A percentile compares a stretch with the other conserved stretches of the same genome.
phyloP scores from a whole-genome alignment of 2,797 vertebrate genomes.

The Antrozous pallidus region DNA sequence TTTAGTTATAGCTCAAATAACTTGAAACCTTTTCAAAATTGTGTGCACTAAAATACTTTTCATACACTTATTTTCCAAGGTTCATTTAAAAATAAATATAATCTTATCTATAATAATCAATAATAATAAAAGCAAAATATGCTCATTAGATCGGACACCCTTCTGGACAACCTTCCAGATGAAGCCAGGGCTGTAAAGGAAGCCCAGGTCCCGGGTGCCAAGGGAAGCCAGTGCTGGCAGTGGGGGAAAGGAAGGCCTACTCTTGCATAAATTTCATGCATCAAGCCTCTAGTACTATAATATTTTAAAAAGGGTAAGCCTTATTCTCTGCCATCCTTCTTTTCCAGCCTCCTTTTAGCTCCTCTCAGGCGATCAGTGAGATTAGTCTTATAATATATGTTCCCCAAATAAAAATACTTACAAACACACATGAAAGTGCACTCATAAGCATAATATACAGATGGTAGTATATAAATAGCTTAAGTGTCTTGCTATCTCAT shows the following conservation, averaged over 20 bases:
- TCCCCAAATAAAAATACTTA: not conserved
- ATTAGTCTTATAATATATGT: not conserved
- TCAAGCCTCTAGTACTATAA: not conserved
- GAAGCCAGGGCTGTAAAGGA: too few relatives aligned
- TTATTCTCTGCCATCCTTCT: not conserved
- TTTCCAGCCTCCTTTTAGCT: not conserved
- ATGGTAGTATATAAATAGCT: not conserved
- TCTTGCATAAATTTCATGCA: too few relatives aligned
- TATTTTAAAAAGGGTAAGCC: not conserved
- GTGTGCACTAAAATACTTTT: not conserved
- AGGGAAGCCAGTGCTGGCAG: too few relatives aligned
- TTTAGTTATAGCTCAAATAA: not conserved
- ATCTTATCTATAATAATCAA: not conserved
- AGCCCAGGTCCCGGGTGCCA: too few relatives aligned
- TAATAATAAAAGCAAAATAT: too few relatives aligned
- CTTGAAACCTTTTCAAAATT: not conserved
- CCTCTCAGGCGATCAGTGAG: not conserved
- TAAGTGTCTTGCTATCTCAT: not conserved
- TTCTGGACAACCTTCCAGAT: too few relatives aligned
- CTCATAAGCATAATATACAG: not conserved
- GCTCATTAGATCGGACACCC: too few relatives aligned
- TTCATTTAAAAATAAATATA: not conserved
- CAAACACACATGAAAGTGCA: not conserved
- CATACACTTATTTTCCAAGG: not conserved
- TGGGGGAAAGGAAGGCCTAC: too few relatives aligned